phyloP scores from a whole-genome alignment of 2,888 invertebrate genomes.

The Athripsodes cinereus region DNA sequence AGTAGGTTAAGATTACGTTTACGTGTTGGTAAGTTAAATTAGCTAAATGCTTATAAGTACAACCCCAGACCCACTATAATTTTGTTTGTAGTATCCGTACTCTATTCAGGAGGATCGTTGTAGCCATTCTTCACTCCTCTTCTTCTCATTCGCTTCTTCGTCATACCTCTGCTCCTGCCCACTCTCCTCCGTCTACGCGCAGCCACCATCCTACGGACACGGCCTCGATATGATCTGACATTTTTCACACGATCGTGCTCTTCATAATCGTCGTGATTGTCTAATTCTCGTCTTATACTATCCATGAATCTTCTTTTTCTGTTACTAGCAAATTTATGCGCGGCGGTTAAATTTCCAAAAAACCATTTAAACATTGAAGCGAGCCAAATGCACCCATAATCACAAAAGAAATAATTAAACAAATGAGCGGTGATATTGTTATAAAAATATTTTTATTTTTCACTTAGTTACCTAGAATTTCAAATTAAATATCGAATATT shows the following conservation, averaged over 20 bases:
- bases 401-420: neutral
- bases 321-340: neutral
- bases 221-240: neutral
- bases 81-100: too few species aligned
- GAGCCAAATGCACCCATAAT: neutral
- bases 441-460: too few species aligned
- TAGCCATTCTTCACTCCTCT: neutral
- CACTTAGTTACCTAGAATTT: too few species aligned
- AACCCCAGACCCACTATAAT: too few species aligned
- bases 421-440: too few species aligned
- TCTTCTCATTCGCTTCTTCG: neutral
- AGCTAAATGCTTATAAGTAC: too few species aligned
- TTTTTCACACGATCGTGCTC: neutral
- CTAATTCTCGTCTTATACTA: too few species aligned
- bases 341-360: neutral
- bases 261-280: neutral
- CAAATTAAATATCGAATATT: too few species aligned
- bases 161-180: neutral
- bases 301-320: neutral
- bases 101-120: too few species aligned
- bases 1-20: too few species aligned
- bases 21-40: too few species aligned
- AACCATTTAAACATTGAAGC: neutral
- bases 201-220: neutral
- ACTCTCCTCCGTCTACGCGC: neutral